Base-by-base conservation (phyloP, 1,140 invertebrate genomes). In the Grapholita molesta region DNA sequence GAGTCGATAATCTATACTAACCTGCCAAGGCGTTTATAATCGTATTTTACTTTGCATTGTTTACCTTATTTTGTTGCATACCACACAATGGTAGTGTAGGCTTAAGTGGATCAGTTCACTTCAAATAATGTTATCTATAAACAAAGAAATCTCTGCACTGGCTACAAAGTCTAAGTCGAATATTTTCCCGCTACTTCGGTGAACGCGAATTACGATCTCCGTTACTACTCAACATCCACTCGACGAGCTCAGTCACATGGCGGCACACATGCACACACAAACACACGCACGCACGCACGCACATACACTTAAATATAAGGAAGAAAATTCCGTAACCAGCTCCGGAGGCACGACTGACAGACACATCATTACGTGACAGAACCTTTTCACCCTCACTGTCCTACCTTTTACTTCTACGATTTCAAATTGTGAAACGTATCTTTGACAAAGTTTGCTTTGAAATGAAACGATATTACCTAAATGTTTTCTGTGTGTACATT, bases 341-440 rank as follows among this genome's bases (percentile, higher is more conserved):
- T 74, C 64, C 73, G 68, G 66, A 66, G 24, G 64, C 68, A 76
- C 82, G 77, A 85, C 82, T 85, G 86, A 85, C 86, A 83, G 86
- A 85, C 86, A 83, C 83, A 80, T 79, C 82, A 76, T 81, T 86
- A 88, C 83, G 84, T 88, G 86, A 84, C 82, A 78, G 67, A 76
- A 78, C 78, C 82, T 75, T 74, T 76, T 76, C 74, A 76, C 76
- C 76, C 77, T 79, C 55, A n/a, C n/a, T n/a, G n/a, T n/a, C n/a
- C n/a, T n/a, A n/a, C n/a, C n/a, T n/a, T n/a, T n/a, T n/a, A n/a
- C 24, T 12, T 25, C 4, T 48, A 7, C 55, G 55, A 61, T 30
- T 61, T 30, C 25, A 61, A 61, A 61, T 28, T 61, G 25, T 61
- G 6, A 21, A 28, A 25, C 24, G 23, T 30, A 12, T 61, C 25